Conservation (phyloP, 2,888 invertebrate genomes). For the Caenorhabditis sulstoni region DNA sequence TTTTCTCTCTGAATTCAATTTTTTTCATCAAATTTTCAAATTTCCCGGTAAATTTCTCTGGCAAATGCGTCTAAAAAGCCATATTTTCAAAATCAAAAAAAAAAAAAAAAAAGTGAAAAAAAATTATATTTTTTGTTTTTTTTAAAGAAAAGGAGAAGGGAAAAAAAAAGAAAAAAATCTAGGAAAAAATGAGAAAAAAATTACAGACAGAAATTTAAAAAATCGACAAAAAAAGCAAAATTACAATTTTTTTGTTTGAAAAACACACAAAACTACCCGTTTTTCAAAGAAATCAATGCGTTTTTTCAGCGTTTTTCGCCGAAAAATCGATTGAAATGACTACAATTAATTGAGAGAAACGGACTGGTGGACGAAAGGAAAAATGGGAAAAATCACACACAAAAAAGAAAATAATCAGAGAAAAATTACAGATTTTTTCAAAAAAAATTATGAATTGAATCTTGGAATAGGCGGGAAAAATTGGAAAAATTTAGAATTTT, state of each 20-base stretch:
- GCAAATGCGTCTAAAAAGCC: too few species aligned
- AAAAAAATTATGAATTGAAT: too few species aligned
- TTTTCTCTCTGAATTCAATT: not conserved
- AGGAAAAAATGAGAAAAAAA: constrained; percentile 18
- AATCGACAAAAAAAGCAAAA: not conserved
- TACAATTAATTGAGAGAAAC: constrained; percentile 33
- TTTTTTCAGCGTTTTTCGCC: not conserved
- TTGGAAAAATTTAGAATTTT: too few species aligned
- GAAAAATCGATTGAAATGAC: constrained; percentile 18
- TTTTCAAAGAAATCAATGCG: too few species aligned
- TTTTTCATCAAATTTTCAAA: too few species aligned
- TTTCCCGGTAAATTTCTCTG: too few species aligned
- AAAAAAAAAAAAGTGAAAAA: not conserved
- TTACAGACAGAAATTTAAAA: constrained; percentile 6
- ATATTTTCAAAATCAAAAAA: not conserved
- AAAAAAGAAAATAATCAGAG: not conserved
- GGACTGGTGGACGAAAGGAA: too few species aligned
- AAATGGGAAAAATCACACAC: not conserved
- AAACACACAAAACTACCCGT: too few species aligned
- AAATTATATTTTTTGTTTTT: not conserved
- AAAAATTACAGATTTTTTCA: too few species aligned
- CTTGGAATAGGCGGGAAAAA: too few species aligned
- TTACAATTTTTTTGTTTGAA: too few species aligned
- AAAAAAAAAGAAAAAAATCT: constrained; percentile 24
- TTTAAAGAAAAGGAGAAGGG: not conserved